These are phyloP conservation scores for Drosophila nigritarsus DNA, from an alignment of 2,888 invertebrate genomes.

Conservation along the genomic window DNA sequence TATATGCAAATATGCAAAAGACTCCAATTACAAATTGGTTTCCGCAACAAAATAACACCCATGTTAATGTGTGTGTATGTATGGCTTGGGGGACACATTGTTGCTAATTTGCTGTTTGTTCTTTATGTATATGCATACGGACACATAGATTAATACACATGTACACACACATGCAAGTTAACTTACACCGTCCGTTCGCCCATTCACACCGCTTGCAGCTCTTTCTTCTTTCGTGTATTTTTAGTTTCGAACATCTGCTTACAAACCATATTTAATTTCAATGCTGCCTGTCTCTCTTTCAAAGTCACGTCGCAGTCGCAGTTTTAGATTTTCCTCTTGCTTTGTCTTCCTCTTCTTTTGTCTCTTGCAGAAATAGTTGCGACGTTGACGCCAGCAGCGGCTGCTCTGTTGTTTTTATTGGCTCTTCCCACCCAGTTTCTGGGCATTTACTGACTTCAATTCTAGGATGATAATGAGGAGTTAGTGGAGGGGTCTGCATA, in stretches of 20 bases:
- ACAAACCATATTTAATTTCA: conserved; percentile 71
- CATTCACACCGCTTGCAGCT: neutral
- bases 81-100: conserved; percentile 18
- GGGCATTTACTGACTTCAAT: conserved; percentile 20
- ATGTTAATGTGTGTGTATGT: conserved; percentile 2
- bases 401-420: conserved; percentile 23
- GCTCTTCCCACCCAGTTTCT: conserved; percentile 3
- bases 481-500: neutral
- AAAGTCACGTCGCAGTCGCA: conserved; percentile 11
- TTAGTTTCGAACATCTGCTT: conserved; percentile 70
- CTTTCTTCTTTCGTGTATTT: conserved; percentile 63
- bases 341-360: conserved; percentile 40
- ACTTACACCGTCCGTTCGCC: conserved; percentile 2
- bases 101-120: conserved; percentile 23
- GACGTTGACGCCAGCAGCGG: conserved; percentile 6
- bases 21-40: conserved; percentile 39
- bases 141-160: neutral
- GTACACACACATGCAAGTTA: neutral
- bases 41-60: conserved; percentile 32
- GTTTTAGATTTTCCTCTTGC: conserved; percentile 6
- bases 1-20: conserved; percentile 64
- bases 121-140: neutral
- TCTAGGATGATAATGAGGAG: neutral
- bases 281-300: conserved; percentile 23
- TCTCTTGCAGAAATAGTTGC: conserved; percentile 59